phyloP scores from a whole-genome alignment of 2,888 invertebrate species.

The Leptarthrus brevirostris region DNA sequence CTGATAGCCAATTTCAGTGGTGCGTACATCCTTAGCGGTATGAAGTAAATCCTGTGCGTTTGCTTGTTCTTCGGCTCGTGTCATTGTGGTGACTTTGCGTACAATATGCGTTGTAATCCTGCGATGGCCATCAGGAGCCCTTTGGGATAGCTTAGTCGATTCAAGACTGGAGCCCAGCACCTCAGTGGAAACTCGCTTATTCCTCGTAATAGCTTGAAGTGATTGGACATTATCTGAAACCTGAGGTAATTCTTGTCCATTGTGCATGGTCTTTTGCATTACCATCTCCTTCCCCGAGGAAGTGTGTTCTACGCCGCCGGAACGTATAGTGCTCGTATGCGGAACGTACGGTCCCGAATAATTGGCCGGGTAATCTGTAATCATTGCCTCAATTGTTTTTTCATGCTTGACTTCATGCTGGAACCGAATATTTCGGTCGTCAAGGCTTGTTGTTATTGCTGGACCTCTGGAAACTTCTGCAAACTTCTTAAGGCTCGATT shows the following conservation, averaged over 20 bases:
- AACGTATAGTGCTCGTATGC: neutral
- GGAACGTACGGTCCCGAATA: neutral
- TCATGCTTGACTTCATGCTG: slow-evolving; percentile 71
- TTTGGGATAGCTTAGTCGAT: slow-evolving; percentile 84
- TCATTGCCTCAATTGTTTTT: slow-evolving; percentile 70
- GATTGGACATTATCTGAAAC: slow-evolving; percentile 61
- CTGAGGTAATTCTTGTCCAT: slow-evolving; percentile 61
- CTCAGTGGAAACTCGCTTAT: slow-evolving; percentile 85
- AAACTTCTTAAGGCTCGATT: slow-evolving; percentile 68
- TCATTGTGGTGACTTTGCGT: slow-evolving; percentile 87
- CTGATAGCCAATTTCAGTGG: slow-evolving; percentile 68
- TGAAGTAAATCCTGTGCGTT: slow-evolving; percentile 74
- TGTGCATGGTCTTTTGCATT: slow-evolving; percentile 43
- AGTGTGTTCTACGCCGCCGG: neutral
- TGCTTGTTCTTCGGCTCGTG: slow-evolving; percentile 85
- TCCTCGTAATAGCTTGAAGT: slow-evolving; percentile 83
- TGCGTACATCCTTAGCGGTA: slow-evolving; percentile 70
- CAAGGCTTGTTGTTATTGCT: slow-evolving; percentile 73
- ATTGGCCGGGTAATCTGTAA: slow-evolving; percentile 66
- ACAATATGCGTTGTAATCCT: slow-evolving; percentile 88
- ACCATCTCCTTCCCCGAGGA: slow-evolving; percentile 44
- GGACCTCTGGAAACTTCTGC: slow-evolving; percentile 69
- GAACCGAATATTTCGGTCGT: slow-evolving; percentile 63
- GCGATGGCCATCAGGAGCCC: slow-evolving; percentile 81
- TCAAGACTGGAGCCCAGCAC: slow-evolving; percentile 86